Base-by-base conservation (phyloP, 2,888 invertebrate genomes). In the Magallana nippona region DNA sequence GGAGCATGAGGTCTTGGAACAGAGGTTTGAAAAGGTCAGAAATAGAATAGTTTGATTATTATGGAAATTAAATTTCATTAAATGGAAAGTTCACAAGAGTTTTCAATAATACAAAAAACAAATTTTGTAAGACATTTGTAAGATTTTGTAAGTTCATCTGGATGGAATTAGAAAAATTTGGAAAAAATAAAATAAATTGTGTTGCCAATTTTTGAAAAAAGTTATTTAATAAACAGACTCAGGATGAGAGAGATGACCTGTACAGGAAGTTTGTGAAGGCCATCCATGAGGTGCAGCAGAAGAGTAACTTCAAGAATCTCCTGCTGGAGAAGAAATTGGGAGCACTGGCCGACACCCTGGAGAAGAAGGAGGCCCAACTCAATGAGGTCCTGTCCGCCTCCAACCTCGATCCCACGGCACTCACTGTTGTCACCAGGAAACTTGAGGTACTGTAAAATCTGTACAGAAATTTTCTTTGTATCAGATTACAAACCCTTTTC, bases 271-370 rank as follows among this genome's bases (percentile, higher is more conserved):
- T 98, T 94, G 96, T 97, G 13, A 96, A 96, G 86, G 97, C 97
- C 0, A 96, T 98, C 79, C 95, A 97, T 71, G 98, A 98, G 92
- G 96, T 98, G 3, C 98, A 98, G 93, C 97, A 98, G 93, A 97
- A 97, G 93, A 96, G 97, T 0, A 96, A 97, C 8, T 94, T 97
- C 90, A 97, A 97, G 94, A 97, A 97, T 88, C 96, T 97, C 0
- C 94, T 98, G 8, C 94, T 98, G 81, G 97, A 98, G 92, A 96
- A 96, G 91, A 96, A 97, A 93, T 95, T 97, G 44, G 94, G 95
- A 71, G 95, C 96, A n/a, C 92, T 97, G 84, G 95, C 95, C 81
- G 95, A 96, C 85, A 95, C 96, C 57, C 94, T 96, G 19, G 97
- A 97, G 92, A 96, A 96, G 94, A 95, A 97, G 92, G 96, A 96